Base-by-base conservation (phyloP, 2,113 vertebrate genomes). In the Tylochromis polylepis region DNA sequence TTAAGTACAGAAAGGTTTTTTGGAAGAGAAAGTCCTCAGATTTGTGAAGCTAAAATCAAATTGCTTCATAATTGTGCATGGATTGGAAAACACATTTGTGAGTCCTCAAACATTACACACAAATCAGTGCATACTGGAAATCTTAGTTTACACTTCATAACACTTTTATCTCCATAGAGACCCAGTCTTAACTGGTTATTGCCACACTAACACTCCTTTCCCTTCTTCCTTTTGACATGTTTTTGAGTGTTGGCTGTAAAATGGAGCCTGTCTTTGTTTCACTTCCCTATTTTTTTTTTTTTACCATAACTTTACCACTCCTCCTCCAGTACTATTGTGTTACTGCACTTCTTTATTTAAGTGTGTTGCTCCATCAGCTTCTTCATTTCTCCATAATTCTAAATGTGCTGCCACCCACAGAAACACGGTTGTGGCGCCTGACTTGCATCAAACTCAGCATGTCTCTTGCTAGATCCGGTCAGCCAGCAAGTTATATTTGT, bases 401-500 rank as follows among this genome's bases (percentile, higher is more conserved):
- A 75, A 29, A 75, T 75, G 24, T 75, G 15, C 14, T 70, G 38
- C 36, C n/a, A 43, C n/a, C 38, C 9, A 12, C 12, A 70, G 65
- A 43, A 43, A 70, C 12, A 38, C 65, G 0, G n/a, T n/a, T 27
- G 14, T 18, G 8, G 38, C 16, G 22, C n/a, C 0, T 22, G 36
- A 70, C 38, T 9, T 70, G n/a, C n/a, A 27, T 11, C 67, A 49
- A 49, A 49, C 67, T 49, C 67, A 43, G n/a, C 38, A 46, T 27
- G 22, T 27, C 38, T 70, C 1, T 8, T 70, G 38, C 22, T 70
- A 24, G 24, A 43, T 43, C 38, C 1, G n/a, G 62, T 41, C 22
- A 31, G 20, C 5, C 20, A 14, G 59, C 11, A 38, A 67, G 20
- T 67, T 38, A 8, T 67, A 67, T 41, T 41, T 41, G 20, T 67